These are phyloP conservation scores for Mastacembelus armatus DNA, from an alignment of 2,797 vertebrate genomes.

Conservation along the genomic window DNA sequence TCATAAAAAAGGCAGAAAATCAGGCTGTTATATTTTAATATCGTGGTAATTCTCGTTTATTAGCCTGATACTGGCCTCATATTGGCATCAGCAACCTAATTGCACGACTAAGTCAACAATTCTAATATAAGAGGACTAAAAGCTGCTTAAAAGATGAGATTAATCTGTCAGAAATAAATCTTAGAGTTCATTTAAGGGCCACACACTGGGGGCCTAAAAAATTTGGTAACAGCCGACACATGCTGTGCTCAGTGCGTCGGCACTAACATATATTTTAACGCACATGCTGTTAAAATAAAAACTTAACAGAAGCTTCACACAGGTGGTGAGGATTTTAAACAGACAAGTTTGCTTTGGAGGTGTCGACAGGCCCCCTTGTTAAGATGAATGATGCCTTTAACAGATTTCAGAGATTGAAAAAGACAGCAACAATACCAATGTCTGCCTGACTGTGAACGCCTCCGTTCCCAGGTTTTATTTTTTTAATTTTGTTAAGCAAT, in stretches of 20 bases:
- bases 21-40: constrained; percentile 12
- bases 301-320: constrained; percentile 18
- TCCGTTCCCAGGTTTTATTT: constrained; percentile 20
- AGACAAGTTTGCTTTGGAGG: constrained; percentile 7
- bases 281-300: constrained; percentile 41
- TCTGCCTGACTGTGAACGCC: constrained; percentile 21
- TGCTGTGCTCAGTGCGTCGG: constrained; percentile 30
- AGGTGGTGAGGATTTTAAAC: constrained; percentile 33
- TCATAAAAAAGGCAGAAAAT: constrained; percentile 4
- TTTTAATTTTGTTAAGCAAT: constrained; percentile 31
- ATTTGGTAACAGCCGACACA: constrained; percentile 45
- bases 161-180: constrained; percentile 48
- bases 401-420: constrained; percentile 52
- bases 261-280: constrained; percentile 43
- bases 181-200: constrained; percentile 39
- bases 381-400: constrained; percentile 37
- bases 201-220: constrained; percentile 17
- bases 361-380: constrained; percentile 29
- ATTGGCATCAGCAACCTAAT: constrained; percentile 23
- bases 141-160: constrained; percentile 52
- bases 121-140: constrained; percentile 34
- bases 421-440: constrained; percentile 14
- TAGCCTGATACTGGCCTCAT: constrained; percentile 19
- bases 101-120: constrained; percentile 34
- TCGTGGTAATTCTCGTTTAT: constrained; percentile 16